Evolutionary conservation across 2,888 invertebrate genomes (phyloP).

Genomic region (Caenorhabditis japonica): DNA sequence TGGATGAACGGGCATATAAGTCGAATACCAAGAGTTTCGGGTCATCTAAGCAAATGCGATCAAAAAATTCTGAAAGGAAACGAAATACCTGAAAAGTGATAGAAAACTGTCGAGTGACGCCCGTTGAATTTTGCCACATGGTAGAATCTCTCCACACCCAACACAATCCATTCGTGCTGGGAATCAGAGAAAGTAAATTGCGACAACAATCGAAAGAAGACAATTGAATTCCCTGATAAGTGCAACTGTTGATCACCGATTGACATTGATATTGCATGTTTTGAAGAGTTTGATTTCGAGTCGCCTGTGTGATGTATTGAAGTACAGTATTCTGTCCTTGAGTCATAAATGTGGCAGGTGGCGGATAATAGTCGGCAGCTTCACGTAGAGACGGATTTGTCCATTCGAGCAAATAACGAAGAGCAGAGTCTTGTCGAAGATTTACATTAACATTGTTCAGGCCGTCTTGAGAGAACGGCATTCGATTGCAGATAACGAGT

Average conservation of each 20-base stretch:
- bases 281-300: constrained; percentile 48
- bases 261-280: constrained; percentile 65
- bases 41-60: constrained; percentile 55
- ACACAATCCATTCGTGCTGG: constrained; percentile 53
- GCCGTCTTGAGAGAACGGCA: constrained; percentile 65
- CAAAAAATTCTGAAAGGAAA: no score
- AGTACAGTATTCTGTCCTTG: constrained; percentile 48
- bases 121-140: constrained; percentile 58
- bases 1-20: constrained; percentile 57
- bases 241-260: constrained; percentile 60
- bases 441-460: constrained; percentile 56
- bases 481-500: constrained; percentile 67
- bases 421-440: constrained; percentile 54
- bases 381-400: constrained; percentile 61
- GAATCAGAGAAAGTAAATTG: constrained; percentile 41
- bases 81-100: constrained; percentile 57
- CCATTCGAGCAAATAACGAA: constrained; percentile 68
- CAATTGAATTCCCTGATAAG: constrained; percentile 53
- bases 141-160: constrained; percentile 56
- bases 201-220: constrained; percentile 61
- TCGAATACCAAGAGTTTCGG: constrained; percentile 65
- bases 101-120: constrained; percentile 52
- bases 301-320: constrained; percentile 43
- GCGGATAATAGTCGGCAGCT: constrained; percentile 54
- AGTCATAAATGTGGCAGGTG: constrained; percentile 40